Conservation (phyloP, 2,888 invertebrate species). For the Caenorhabditis sulstoni region DNA sequence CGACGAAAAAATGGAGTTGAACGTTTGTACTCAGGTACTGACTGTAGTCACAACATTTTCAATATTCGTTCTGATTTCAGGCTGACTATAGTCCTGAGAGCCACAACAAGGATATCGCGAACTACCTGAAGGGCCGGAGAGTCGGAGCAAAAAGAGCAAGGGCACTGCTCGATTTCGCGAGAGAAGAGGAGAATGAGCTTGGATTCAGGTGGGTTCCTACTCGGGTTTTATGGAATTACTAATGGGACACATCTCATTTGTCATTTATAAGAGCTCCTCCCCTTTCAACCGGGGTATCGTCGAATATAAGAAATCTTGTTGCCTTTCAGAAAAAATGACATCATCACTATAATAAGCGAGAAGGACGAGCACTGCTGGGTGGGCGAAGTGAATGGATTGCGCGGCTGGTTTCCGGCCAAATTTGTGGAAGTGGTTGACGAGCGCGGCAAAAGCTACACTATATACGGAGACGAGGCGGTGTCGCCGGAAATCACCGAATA, state of each 20-base stretch:
- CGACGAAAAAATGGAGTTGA: conserved; percentile 87
- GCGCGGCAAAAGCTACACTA: conserved; percentile 86
- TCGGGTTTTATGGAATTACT: no score
- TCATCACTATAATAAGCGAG: conserved; percentile 89
- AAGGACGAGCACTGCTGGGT: conserved; percentile 84
- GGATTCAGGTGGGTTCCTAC: conserved; percentile 87
- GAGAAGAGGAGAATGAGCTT: conserved; percentile 91
- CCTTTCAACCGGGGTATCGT: no score
- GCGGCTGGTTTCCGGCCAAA: conserved; percentile 84
- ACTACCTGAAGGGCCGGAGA: conserved; percentile 93
- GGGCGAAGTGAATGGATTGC: conserved; percentile 83
- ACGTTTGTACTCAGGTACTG: conserved; percentile 67
- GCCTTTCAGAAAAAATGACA: conserved; percentile 94
- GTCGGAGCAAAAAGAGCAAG: conserved; percentile 93
- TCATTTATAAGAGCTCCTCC: no score
- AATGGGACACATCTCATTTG: no score
- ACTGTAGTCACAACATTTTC: not conserved
- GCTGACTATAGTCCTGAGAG: conserved; percentile 97
- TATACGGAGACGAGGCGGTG: conserved; percentile 93
- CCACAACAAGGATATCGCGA: conserved; percentile 93
- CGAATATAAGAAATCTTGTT: no score
- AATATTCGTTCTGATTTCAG: conserved; percentile 66
- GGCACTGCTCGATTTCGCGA: conserved; percentile 92
- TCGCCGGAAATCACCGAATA: conserved; percentile 97
- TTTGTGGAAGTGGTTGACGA: conserved; percentile 90